A percentile compares a stretch with the other conserved stretches of the same genome.
Conservation (phyloP, 2,888 invertebrate species). For the Parnassius glacialis region DNA sequence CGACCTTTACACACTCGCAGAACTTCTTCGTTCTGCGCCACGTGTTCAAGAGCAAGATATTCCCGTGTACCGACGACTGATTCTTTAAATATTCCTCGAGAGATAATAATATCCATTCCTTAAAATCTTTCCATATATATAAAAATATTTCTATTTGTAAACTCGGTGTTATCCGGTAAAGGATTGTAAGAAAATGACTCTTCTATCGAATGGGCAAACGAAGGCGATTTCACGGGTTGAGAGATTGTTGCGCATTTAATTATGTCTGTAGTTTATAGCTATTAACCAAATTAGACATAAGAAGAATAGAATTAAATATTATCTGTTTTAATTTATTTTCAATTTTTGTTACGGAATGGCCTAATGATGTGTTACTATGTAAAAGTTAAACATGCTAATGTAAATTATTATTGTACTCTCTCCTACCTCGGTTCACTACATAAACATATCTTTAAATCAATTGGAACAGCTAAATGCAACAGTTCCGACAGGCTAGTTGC, state of each 20-base stretch:
- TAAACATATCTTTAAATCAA: slow-evolving; percentile 43
- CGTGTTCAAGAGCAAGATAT: slow-evolving; percentile 78
- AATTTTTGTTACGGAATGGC: slow-evolving; percentile 43
- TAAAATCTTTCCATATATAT: slow-evolving; percentile 18
- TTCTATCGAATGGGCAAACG: slow-evolving; percentile 4
- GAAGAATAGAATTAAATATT: slow-evolving; percentile 39
- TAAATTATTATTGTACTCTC: slow-evolving; percentile 27
- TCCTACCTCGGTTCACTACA: slow-evolving; percentile 57
- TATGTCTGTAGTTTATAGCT: slow-evolving; percentile 62
- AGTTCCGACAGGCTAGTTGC: slow-evolving; percentile 12
- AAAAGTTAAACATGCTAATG: slow-evolving; percentile 5
- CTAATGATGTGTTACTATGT: slow-evolving; percentile 40
- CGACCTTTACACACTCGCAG: slow-evolving; percentile 82
- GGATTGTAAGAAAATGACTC: slow-evolving; percentile 8
- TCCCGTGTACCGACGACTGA: slow-evolving; percentile 82
- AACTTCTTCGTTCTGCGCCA: slow-evolving; percentile 77
- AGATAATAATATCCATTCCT: slow-evolving; percentile 33
- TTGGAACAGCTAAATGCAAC: slow-evolving; percentile 10
- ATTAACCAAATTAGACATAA: slow-evolving; percentile 44
- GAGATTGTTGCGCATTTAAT: slow-evolving; percentile 71
- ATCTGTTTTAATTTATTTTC: slow-evolving; percentile 39
- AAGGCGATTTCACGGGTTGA: slow-evolving; percentile 40
- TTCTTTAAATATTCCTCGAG: slow-evolving; percentile 69
- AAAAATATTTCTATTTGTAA: slow-evolving; percentile 20
- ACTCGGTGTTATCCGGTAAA: slow-evolving; percentile 17